phyloP scores from a whole-genome alignment of 1,140 invertebrate species.

The Conus betulinus region DNA sequence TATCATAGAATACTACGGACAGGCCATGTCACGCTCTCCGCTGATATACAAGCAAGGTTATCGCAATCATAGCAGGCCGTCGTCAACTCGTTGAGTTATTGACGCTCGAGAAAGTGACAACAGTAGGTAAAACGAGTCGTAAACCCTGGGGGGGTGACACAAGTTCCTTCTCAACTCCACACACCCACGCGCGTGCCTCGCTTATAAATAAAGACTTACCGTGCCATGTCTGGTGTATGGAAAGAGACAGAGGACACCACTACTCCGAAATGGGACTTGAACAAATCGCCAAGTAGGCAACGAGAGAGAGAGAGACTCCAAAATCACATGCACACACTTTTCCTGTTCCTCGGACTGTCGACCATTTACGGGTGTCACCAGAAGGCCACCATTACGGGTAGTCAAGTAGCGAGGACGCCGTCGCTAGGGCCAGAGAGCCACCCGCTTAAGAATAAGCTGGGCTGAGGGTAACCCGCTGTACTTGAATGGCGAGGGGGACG shows the following conservation, averaged over 20 bases:
- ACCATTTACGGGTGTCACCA: neutral
- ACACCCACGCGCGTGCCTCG: neutral
- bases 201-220: neutral
- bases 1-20: too few relatives aligned
- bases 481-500: too few relatives aligned
- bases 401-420: conserved; percentile 16
- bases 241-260: neutral
- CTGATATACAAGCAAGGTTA: too few relatives aligned
- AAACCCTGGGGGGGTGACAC: neutral
- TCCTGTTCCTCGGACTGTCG: neutral
- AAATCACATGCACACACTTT: neutral
- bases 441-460: neutral
- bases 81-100: too few relatives aligned
- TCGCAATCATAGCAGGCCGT: too few relatives aligned
- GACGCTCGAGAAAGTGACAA: neutral
- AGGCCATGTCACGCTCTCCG: too few relatives aligned
- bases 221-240: neutral
- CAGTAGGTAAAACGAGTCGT: neutral
- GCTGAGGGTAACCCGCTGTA: neutral
- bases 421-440: conserved; percentile 22
- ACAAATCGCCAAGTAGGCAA: neutral
- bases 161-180: neutral
- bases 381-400: conserved; percentile 36
- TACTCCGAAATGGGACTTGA: neutral
- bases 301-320: neutral